Evolutionary conservation across 2,888 invertebrate species (phyloP), one percentile per base, ranked within the genome.

Genomic region (Andrena trimmerana): DNA sequence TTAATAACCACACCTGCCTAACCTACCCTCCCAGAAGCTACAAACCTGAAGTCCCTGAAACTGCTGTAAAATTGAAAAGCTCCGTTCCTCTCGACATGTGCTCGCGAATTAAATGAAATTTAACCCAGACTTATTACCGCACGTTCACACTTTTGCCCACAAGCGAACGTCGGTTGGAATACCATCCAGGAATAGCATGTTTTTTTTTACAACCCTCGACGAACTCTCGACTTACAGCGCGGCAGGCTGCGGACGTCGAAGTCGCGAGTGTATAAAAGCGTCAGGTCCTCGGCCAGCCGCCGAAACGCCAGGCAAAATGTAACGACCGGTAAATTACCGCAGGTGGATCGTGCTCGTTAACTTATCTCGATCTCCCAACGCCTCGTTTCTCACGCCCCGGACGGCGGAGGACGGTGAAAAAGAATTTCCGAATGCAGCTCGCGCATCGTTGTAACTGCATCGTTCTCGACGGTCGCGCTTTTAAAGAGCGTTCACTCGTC

Each of bases 341-440:
- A 27, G 69, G 59, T 82, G 72, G 48, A 68, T 81, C 72, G 76
- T 42, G 80, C 84, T 86, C 89, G 86, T 90, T 89, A 86, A 87
- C 87, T 89, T 90, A 86, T 89, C 78, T 69, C 87, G 88, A 89
- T 89, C 86, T 88, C 77, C 71, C 67, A 70, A 70, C 62, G 69
- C 72, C 63, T 57, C 60, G 60, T 59, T 79, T 78, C 33, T 59
- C 75, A 69, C 68, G 65, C 42, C 42, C 20, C 72, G 65, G 62
- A 33, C 62, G 70, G 63, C 77, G 84, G 31, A 81, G 87, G 84
- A 42, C 42, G 80, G 90, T 88, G 76, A 82, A 89, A 80, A 90
- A 89, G 89, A 86, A 79, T 81, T 73, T 78, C 72, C 89, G 88
- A 88, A 90, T 89, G 88, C 87, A 79, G 79, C 84, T 78, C 65